Evolutionary conservation across 2,113 vertebrate genomes (phyloP).

Genomic region (Monarcha castaneiventris): DNA sequence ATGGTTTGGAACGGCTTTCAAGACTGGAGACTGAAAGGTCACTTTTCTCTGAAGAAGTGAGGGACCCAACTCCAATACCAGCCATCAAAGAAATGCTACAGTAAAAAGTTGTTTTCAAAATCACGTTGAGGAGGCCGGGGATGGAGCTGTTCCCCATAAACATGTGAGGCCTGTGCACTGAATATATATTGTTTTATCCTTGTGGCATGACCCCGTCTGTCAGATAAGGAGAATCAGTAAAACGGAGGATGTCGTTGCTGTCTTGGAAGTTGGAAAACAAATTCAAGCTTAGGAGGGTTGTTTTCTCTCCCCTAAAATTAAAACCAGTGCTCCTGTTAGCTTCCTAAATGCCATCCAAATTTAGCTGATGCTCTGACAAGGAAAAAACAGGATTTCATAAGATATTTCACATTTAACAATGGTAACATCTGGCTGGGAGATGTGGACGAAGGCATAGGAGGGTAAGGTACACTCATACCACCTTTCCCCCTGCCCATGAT

Average conservation of each 20-base stretch:
- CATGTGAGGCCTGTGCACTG: neutral
- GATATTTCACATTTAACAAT: neutral
- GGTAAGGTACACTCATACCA: neutral
- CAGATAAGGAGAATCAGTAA: conserved; percentile 54
- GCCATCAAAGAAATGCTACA: conserved; percentile 16
- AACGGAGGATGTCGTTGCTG: conserved; percentile 55
- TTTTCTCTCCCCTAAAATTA: conserved; percentile 47
- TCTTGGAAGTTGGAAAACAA: conserved; percentile 43
- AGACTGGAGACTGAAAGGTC: conserved; percentile 48
- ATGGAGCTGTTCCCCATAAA: conserved; percentile 2
- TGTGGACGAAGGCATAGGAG: accelerated
- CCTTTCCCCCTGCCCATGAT: neutral
- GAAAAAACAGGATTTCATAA: neutral
- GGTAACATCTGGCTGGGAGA: neutral
- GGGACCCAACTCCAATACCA: neutral
- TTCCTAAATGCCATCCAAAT: conserved; percentile 3
- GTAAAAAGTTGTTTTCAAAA: neutral
- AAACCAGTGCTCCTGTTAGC: conserved; percentile 29
- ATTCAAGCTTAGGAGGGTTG: conserved; percentile 6
- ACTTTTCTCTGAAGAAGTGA: conserved; percentile 39
- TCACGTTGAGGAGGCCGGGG: neutral
- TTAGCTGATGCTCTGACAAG: neutral
- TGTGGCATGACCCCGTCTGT: neutral
- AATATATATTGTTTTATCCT: conserved; percentile 21
- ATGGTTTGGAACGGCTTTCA: conserved; percentile 42